phyloP scores from a whole-genome alignment of 2,888 invertebrate species.

The Drosophila hamatofila region DNA sequence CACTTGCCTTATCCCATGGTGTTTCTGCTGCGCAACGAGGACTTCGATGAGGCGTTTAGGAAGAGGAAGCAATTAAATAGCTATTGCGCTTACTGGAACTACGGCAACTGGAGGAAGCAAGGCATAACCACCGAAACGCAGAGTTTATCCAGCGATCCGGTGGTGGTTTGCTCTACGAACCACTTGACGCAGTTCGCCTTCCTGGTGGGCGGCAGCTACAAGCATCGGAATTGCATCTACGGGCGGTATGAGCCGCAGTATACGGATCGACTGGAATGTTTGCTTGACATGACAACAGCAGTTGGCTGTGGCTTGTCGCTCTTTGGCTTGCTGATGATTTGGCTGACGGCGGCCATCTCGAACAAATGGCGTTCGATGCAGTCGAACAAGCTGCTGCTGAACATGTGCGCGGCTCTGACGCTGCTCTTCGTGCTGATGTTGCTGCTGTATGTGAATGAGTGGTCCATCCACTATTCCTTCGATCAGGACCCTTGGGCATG shows the following conservation, averaged over 20 bases:
- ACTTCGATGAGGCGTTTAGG: background rate
- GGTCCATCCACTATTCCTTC: conserved; percentile 16
- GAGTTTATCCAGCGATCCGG: conserved; percentile 1
- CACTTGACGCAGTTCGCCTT: conserved; percentile 46
- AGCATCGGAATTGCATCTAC: conserved; percentile 9
- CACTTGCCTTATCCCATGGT: conserved; percentile 17
- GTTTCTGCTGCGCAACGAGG: conserved; percentile 25
- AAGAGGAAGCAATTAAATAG: background rate
- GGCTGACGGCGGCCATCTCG: conserved; percentile 35
- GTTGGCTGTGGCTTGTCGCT: conserved; percentile 40
- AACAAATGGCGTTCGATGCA: conserved; percentile 16
- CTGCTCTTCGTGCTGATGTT: conserved; percentile 29
- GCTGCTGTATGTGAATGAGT: conserved; percentile 35
- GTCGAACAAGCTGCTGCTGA: conserved; percentile 22
- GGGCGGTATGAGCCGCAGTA: background rate
- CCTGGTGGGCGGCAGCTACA: conserved; percentile 33
- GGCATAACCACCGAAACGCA: conserved; percentile 12
- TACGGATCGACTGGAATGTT: background rate
- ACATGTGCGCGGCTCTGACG: conserved; percentile 25
- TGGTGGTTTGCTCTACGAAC: conserved; percentile 29
- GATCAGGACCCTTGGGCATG: background rate
- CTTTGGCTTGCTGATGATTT: conserved; percentile 34
- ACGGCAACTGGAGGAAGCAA: conserved; percentile 17
- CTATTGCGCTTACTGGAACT: conserved; percentile 42
- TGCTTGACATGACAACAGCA: conserved; percentile 27